Conservation (phyloP, 2,113 vertebrate species). For the Rhinolophus ferrumequinum region DNA sequence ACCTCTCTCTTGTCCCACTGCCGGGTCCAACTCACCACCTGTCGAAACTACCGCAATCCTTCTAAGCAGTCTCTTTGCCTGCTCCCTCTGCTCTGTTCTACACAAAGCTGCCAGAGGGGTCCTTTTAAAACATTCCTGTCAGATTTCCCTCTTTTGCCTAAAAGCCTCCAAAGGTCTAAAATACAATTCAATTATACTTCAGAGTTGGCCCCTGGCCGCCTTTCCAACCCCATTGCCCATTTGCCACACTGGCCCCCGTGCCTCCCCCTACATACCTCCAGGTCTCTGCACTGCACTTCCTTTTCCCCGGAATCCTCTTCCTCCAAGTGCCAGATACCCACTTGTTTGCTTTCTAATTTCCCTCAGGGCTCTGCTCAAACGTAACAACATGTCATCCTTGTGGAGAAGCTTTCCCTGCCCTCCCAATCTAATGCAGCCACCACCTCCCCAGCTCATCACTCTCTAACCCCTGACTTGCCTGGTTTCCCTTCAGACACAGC, state of each 20-base stretch:
- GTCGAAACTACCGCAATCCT: neutral
- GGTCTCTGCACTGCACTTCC: neutral
- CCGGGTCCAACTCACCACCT: neutral
- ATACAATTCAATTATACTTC: neutral
- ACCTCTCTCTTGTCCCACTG: neutral
- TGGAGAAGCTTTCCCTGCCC: neutral
- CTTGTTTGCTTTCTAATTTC: neutral
- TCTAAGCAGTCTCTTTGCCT: neutral
- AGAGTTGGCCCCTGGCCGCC: neutral
- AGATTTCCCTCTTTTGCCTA: constrained; percentile 14
- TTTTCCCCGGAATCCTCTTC: neutral
- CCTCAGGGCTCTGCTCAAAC: neutral
- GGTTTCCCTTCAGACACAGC: neutral
- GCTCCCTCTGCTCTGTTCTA: neutral
- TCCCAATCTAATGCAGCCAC: neutral
- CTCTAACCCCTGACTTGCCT: neutral
- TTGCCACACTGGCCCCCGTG: neutral
- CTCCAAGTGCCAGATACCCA: neutral
- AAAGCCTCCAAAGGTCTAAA: neutral
- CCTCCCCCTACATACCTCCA: neutral
- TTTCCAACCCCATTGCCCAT: neutral
- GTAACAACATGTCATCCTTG: too few species aligned
- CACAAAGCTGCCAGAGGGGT: neutral
- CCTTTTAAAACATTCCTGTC: neutral
- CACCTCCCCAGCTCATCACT: neutral